Base-by-base conservation (phyloP, 2,797 vertebrate genomes). In the Microchirus variegatus region DNA sequence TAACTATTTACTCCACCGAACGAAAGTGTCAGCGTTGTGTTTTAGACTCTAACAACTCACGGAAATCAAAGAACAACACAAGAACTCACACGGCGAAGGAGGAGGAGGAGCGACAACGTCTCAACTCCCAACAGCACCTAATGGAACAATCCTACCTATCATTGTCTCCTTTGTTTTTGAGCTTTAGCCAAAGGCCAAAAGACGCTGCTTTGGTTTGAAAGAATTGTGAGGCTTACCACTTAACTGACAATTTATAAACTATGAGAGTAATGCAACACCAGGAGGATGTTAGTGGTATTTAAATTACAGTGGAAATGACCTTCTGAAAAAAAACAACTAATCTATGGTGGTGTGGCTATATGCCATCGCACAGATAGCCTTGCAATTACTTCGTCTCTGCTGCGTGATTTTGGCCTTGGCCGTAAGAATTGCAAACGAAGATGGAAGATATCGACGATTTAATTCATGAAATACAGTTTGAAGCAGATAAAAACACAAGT, bases 171-270 rank as follows among this genome's bases (percentile, higher is more conserved):
- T 47, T 76, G 61, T 76, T 69, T 63, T 41, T 19, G 43, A 60
- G 22, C 50, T 38, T 46, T 63, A 40, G 19, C 54, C 53, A 76
- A 5, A 31, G 31, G 77, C 80, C 67, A 71, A 61, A 3, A 75
- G 52, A 71, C 58, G 55, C 26, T 62, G 70, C 75, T 73, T 77
- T 60, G 70, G 37, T 9, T 9, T 12, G 14, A 41, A 42, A 4
- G 63, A 70, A 75, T 76, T 58, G 53, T 46, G 70, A 80, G 74
- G 77, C 59, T 79, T 22, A 53, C 71, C 78, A 47, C 82, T 84
- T 77, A 57, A 73, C 70, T 80, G 80, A 70, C 72, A 65, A 67
- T 82, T 75, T 70, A 52, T 82, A 74, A 72, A 77, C 67, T 73
- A 70, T 17, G 59, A 78, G 54, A 80, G 62, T 48, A 69, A 70